Base-by-base conservation (phyloP, 2,113 vertebrate species). In the Notarius quadriscutis region DNA sequence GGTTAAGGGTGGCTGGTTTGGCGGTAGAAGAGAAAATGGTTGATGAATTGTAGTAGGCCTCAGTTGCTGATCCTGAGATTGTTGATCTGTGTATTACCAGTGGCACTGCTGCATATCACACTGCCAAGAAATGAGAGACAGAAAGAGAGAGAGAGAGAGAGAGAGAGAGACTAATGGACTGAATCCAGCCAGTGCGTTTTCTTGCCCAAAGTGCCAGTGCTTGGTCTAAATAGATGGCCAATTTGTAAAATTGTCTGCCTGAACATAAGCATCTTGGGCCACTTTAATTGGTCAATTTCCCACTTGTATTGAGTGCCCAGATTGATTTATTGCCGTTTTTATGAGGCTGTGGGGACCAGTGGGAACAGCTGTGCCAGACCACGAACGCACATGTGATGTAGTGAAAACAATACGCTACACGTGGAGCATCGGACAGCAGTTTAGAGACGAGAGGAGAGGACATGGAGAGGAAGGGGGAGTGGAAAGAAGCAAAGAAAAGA, bases 281-380 rank as follows among this genome's bases (percentile, higher is more conserved):
- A 93, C 94, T 95, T 94, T 96, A 96, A 96, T 96, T 96, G 95
- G 95, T 96, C 95, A 95, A 95, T 96, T 95, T 96, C 95, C 95
- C 93, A 93, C 95, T 91, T 95, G 95, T 95, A 95, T 96, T 94
- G 94, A 95, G 95, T 93, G 94, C 94, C 94, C 91, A 90, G 94
- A 95, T 96, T 96, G 95, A 96, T 96, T 96, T 96, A 96, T 96
- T 96, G 94, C 95, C 93, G 94, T 96, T 89, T 95, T 95, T 95
- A 95, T 94, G 93, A 94, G 94, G 94, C 95, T 94, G 90, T 93
- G 81, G 95, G 95, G 95, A 95, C 93, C 88, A 30, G 87, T 25
- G 88, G 85, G 91, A 95, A 95, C 95, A 96, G 95, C 95, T 95
- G 95, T 94, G 94, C 94, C 92, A 93, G 93, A 93, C 94, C 50